Conservation (phyloP, 2,797 vertebrate species). For the Trachurus trachurus region DNA sequence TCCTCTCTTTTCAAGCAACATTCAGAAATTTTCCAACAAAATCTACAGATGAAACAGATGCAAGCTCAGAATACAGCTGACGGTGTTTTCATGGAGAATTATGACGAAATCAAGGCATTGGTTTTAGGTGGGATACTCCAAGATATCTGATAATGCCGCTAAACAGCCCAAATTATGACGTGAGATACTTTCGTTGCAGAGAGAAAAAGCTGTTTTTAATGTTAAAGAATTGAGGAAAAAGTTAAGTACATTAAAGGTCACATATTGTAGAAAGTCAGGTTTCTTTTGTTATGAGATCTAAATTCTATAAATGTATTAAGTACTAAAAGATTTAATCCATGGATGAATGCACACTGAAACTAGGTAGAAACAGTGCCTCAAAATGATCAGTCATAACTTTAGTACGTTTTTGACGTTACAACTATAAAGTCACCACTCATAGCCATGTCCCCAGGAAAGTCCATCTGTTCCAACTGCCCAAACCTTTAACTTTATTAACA, state of each 20-base stretch:
- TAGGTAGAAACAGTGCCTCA: too few species aligned
- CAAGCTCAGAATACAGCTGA: conserved; percentile 19
- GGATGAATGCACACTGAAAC: too few species aligned
- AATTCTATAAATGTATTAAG: too few species aligned
- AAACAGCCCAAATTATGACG: not conserved
- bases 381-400: too few species aligned
- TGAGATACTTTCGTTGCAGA: not conserved
- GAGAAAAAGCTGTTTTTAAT: not conserved
- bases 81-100: conserved; percentile 22
- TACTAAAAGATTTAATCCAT: too few species aligned
- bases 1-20: not conserved
- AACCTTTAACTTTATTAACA: too few species aligned
- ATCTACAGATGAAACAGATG: not conserved
- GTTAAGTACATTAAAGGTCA: not conserved
- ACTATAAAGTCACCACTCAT: too few species aligned
- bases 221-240: not conserved
- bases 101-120: conserved; percentile 17
- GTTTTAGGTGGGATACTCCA: not conserved
- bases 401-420: too few species aligned
- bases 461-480: too few species aligned
- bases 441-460: too few species aligned
- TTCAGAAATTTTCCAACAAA: conserved; percentile 19
- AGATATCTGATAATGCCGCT: not conserved
- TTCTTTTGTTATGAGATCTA: too few species aligned
- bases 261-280: too few species aligned